Evolutionary conservation across 2,888 invertebrate species (phyloP).

Genomic region (Dioctria rufipes): DNA sequence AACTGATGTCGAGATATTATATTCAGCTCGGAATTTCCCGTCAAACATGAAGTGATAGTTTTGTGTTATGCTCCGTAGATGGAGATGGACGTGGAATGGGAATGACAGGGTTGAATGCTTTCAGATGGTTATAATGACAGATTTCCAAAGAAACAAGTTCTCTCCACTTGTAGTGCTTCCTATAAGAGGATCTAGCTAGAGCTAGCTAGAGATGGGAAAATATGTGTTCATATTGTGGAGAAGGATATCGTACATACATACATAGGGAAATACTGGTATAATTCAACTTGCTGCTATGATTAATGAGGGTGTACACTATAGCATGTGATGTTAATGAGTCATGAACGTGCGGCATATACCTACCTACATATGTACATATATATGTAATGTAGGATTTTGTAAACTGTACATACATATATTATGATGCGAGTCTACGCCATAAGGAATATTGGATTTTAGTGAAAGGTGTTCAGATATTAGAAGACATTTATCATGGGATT

Average conservation of each 20-base stretch:
- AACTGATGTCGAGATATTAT: constrained; percentile 50
- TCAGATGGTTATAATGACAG: constrained; percentile 48
- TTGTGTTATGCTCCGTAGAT: neutral
- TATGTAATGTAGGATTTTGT: no score
- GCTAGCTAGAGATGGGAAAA: neutral
- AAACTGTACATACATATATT: no score
- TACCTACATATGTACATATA: neutral
- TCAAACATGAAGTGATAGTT: constrained; percentile 47
- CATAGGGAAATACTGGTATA: constrained; percentile 28
- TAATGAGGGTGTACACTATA: constrained; percentile 44
- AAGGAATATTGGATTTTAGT: constrained; percentile 35
- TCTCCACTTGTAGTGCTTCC: constrained; percentile 38
- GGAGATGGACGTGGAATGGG: constrained; percentile 22
- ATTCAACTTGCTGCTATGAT: constrained; percentile 45
- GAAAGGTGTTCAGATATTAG: constrained; percentile 19
- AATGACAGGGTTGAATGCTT: constrained; percentile 51
- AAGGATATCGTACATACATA: neutral
- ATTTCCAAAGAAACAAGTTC: constrained; percentile 45
- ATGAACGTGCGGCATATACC: constrained; percentile 3
- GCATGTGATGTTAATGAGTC: constrained; percentile 52
- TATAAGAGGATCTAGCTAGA: no score
- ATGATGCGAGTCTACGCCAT: neutral
- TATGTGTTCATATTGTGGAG: neutral
- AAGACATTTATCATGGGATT: constrained; percentile 38
- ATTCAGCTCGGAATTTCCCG: constrained; percentile 15